phyloP scores from a whole-genome alignment of 2,113 vertebrate species.

The Mystacornis crossleyi region DNA sequence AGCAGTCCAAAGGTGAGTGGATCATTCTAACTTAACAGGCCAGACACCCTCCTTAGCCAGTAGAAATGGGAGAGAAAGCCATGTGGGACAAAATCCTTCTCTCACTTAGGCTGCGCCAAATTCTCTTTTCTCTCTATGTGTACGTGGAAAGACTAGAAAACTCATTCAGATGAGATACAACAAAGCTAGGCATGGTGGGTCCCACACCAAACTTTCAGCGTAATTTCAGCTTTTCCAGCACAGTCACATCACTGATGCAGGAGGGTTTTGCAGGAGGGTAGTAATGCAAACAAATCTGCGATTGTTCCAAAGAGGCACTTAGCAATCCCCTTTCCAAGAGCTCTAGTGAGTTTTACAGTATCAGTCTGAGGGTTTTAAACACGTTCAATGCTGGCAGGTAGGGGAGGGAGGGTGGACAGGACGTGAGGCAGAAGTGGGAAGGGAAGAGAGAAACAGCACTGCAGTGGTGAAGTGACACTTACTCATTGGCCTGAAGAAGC shows the following conservation, averaged over 20 bases:
- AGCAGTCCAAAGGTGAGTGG: not conserved
- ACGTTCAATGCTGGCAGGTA: not conserved
- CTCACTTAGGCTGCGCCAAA: not conserved
- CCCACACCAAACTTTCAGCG: fast-evolving
- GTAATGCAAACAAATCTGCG: not conserved
- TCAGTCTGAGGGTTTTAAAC: not conserved
- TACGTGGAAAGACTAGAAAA: not conserved
- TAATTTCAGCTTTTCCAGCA: not conserved
- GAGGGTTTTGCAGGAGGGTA: not conserved
- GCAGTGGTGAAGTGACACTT: conserved; percentile 36
- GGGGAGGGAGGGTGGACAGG: not conserved
- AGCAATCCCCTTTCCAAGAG: not conserved
- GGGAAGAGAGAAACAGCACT: not conserved
- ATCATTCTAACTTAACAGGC: not conserved
- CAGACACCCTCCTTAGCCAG: not conserved
- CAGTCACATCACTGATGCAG: not conserved
- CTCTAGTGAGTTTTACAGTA: not conserved
- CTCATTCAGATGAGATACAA: not conserved
- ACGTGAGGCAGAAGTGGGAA: not conserved
- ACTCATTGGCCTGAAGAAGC: conserved; percentile 72
- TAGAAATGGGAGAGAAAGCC: not conserved
- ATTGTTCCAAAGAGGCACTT: not conserved
- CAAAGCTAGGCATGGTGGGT: not conserved
- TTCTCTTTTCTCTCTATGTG: not conserved
- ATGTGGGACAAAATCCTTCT: not conserved